phyloP scores from a whole-genome alignment of 2,113 vertebrate genomes.

The Strix uralensis region DNA sequence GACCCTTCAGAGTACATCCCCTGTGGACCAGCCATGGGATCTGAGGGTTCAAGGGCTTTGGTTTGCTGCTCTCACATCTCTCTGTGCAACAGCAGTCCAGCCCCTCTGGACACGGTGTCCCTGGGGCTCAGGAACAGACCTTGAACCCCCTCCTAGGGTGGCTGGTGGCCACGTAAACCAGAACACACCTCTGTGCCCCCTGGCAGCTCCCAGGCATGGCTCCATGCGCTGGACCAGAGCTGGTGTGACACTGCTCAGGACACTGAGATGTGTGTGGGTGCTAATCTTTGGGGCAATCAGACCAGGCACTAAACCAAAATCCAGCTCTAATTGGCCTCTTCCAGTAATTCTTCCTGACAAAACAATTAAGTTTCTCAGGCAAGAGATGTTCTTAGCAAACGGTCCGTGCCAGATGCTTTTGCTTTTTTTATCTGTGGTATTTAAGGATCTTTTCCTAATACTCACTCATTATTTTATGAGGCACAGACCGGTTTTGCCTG shows the following conservation, averaged over 20 bases:
- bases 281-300: constrained; percentile 33
- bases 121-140: not conserved
- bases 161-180: not conserved
- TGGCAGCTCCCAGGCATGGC: not conserved
- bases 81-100: not conserved
- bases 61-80: not conserved
- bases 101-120: not conserved
- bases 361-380: constrained; percentile 62
- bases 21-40: not conserved
- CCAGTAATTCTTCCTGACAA: constrained; percentile 50
- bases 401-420: constrained; percentile 10
- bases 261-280: constrained; percentile 1
- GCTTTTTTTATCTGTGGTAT: constrained; percentile 51
- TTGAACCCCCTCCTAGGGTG: not conserved
- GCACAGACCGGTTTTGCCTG: constrained; percentile 4
- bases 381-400: constrained; percentile 31
- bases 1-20: not conserved
- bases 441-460: constrained; percentile 46
- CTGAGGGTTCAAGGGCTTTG: not conserved
- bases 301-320: not conserved
- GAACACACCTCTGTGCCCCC: not conserved
- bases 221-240: not conserved
- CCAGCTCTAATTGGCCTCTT: constrained; percentile 48
- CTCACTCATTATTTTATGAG: constrained; percentile 44
- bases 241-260: not conserved